Conservation (phyloP, 2,888 invertebrate genomes). For the Agriopis leucophaearia region DNA sequence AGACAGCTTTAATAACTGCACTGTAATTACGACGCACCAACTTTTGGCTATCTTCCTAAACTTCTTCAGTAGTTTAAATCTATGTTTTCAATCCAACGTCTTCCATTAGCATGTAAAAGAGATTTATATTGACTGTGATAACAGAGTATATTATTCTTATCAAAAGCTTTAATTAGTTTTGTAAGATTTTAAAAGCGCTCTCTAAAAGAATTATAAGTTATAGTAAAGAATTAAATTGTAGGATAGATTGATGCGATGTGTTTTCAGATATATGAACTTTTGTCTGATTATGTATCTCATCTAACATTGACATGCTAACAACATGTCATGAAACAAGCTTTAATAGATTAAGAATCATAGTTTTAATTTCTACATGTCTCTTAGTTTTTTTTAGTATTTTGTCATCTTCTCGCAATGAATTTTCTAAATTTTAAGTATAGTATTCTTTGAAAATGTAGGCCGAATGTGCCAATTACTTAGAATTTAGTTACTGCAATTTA, state of each 20-base stretch:
- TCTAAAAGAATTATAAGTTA: conserved; percentile 45
- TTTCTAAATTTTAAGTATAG: conserved; percentile 47
- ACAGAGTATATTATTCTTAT: conserved; percentile 58
- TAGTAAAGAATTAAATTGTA: conserved; percentile 19
- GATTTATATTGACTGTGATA: conserved; percentile 76
- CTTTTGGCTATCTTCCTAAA: conserved; percentile 68
- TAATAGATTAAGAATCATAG: conserved; percentile 38
- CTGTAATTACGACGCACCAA: conserved; percentile 81
- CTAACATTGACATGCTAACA: conserved; percentile 14
- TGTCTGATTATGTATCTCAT: neutral
- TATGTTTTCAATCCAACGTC: conserved; percentile 69
- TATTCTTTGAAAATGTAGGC: conserved; percentile 64
- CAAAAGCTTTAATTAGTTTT: conserved; percentile 44
- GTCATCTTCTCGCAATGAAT: conserved; percentile 35
- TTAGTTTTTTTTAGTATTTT: conserved; percentile 30
- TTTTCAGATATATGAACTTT: conserved; percentile 15
- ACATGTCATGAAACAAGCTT: conserved; percentile 44
- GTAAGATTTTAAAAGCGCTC: conserved; percentile 43
- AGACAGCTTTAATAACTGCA: conserved; percentile 84
- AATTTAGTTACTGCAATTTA: conserved; percentile 42
- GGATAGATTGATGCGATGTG: conserved; percentile 26
- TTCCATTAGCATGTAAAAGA: conserved; percentile 75
- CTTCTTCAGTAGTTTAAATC: conserved; percentile 54
- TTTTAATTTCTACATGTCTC: conserved; percentile 23
- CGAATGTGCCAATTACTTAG: conserved; percentile 79